A percentile compares a stretch with the other conserved stretches of the same genome.
These are phyloP conservation scores for Procambarus virginalis DNA, from an alignment of 1,140 invertebrate genomes.

Conservation along the genomic window DNA sequence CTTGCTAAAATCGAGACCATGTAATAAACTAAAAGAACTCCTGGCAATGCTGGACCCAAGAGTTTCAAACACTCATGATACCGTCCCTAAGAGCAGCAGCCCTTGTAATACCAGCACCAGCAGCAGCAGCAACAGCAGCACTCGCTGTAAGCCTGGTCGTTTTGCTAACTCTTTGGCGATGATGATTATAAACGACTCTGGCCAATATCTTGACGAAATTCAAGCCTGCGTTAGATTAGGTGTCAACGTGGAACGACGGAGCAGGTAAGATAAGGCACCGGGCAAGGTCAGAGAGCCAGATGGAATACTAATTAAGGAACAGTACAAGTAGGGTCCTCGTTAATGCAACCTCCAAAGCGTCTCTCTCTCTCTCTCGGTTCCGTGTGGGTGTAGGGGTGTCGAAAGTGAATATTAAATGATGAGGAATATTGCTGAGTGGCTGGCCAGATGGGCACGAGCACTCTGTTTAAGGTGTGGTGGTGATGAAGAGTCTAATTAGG, in stretches of 20 bases:
- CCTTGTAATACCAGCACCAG: too few species aligned
- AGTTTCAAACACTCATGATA: too few species aligned
- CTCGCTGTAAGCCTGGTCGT: not conserved
- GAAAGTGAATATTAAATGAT: not conserved
- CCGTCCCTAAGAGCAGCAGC: too few species aligned
- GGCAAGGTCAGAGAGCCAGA: not conserved
- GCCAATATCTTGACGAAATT: not conserved
- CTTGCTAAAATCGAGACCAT: too few species aligned
- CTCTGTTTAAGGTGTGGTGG: not conserved
- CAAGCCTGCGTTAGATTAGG: not conserved
- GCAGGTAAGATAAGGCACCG: not conserved
- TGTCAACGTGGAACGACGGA: not conserved
- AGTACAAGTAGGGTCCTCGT: not conserved
- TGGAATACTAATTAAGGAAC: not conserved
- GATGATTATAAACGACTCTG: not conserved
- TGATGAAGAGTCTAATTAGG: constrained; percentile 1
- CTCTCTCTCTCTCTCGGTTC: not conserved
- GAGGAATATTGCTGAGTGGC: not conserved
- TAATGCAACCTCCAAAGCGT: not conserved
- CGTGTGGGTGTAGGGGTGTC: too few species aligned
- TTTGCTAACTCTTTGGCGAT: not conserved
- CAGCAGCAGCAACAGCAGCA: too few species aligned
- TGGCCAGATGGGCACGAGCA: not conserved
- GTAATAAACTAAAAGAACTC: too few species aligned
- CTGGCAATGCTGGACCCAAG: too few species aligned